Conservation (phyloP, 2,113 vertebrate genomes). For the Chloroceryle aenea region DNA sequence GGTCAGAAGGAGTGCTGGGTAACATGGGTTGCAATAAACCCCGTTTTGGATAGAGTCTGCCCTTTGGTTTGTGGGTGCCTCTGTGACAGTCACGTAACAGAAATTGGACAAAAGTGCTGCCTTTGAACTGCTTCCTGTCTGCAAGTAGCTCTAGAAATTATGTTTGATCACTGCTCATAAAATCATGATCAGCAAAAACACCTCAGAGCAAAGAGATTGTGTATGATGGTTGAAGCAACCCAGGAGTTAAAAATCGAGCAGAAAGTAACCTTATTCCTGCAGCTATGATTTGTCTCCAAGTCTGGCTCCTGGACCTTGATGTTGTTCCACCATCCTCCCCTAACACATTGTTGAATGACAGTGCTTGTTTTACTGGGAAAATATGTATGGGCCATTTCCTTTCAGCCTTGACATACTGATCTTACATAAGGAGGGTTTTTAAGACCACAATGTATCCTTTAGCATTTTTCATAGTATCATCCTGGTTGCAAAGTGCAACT, state of each 20-base stretch:
- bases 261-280: background rate
- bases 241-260: background rate
- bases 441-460: background rate
- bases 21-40: no score
- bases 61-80: no score
- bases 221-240: background rate
- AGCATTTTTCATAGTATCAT: background rate
- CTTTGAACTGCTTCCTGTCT: background rate
- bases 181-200: background rate
- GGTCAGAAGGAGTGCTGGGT: no score
- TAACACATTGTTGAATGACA: background rate
- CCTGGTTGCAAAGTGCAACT: background rate
- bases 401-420: accelerated
- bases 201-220: background rate
- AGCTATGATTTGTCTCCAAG: background rate
- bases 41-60: no score
- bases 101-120: background rate
- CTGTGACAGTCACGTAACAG: background rate
- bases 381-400: background rate
- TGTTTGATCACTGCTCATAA: background rate
- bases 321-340: background rate
- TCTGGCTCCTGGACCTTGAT: background rate
- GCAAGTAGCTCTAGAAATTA: background rate
- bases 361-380: background rate
- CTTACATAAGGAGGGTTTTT: background rate